Evolutionary conservation across 1,140 invertebrate genomes (phyloP), one percentile per base, ranked within the genome.

Genomic region (Centruroides vittatus): DNA sequence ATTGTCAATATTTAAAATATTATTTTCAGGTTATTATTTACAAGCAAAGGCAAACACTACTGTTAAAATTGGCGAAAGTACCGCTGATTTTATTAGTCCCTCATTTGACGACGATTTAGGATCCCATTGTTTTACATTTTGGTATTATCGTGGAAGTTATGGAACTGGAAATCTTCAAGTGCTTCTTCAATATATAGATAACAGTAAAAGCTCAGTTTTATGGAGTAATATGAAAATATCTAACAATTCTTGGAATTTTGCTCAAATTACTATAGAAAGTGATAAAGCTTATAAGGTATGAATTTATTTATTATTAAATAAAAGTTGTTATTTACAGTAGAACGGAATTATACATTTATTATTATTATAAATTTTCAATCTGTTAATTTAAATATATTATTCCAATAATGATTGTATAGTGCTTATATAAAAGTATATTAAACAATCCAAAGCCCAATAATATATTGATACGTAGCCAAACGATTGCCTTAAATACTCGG

Each of bases 191-290:
- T 41, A 41, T 41, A 0, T 41, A 41, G 41, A 41, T 41, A 41
- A 3, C 41, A 41, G 5, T 41, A 41, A 41, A 6, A 41, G 1
- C 8, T 41, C 41, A 41, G 8, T 5, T 8, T 41, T 41, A 8
- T 41, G 41, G 41, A 41, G 41, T 41, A 41, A 41, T 41, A 41
- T 41, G 41, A 41, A 41, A 8, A 54, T 61, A 35, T 58, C 61
- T 55, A 59, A 56, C 46, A 50, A 61, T 9, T 47, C 46, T 23
- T 64, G 62, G 62, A 55, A 64, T 47, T 64, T 58, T 36, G 62
- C 50, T 35, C 62, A 64, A 58, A 36, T 61, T 4, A 56, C 48
- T 7, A 51, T 61, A 3, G 7, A 55, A 35, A 49, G 48, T 34
- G 35, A 47, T 9, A 55, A 41, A 41, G 5, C 12, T 9, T 50